Evolutionary conservation across 1,140 invertebrate genomes (phyloP), one percentile per base, ranked within the genome.

Genomic region (Sycobia sp.): DNA sequence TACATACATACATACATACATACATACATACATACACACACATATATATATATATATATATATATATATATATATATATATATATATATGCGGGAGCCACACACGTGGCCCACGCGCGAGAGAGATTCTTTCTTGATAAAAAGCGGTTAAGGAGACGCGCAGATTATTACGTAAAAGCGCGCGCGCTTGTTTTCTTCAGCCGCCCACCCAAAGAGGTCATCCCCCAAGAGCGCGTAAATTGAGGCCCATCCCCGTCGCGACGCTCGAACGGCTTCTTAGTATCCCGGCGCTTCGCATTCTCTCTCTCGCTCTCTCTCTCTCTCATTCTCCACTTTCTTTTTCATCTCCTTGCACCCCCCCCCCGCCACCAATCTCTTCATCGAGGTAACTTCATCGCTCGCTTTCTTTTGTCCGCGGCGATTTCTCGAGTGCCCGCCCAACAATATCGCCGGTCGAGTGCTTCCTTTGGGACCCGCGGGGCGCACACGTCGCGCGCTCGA

Each of bases 391-490:
- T 62, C 32, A 62, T 69, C 55, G 67, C n/a, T n/a, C n/a, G n/a
- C 69, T 71, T 73, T 74, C 69, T 66, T 66, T 66, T 66, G 59
- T 62, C 46, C 54, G n/a, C n/a, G 18, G 47, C 47, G 54, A 56
- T 32, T 55, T 56, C 53, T 64, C 62, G 56, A 73, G 72, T 71
- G 66, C 69, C 73, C 68, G 70, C 69, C 70, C 71, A 73, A 74
- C 72, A 72, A 76, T 76, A 76, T 76, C 73, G 69, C 57, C 71
- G 73, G 70, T 75, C 70, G 72, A 76, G 75, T 73, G 70, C 62
- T 69, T 74, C 73, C 73, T 77, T 77, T 76, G 73, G 72, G 73
- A 76, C 73, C 74, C 73, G n/a, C n/a, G n/a, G n/a, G 71, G 69
- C 67, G 71, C 63, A 58, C 47, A 59, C 56, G 23, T 53, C n/a